Conservation (phyloP, 2,113 vertebrate species). For the Corynorhinus townsendii region DNA sequence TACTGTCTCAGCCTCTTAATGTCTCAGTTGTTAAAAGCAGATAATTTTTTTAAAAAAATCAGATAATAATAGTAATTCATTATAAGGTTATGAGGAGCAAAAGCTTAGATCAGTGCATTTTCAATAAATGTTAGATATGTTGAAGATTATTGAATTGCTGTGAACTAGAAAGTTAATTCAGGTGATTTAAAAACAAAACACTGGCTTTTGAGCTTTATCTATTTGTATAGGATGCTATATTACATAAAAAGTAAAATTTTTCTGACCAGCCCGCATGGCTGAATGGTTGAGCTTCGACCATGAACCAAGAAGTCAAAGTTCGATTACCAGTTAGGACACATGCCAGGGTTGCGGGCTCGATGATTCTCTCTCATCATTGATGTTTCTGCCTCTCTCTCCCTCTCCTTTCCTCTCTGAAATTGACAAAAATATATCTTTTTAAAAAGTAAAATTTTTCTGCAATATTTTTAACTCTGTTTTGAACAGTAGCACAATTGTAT, state of each 20-base stretch:
- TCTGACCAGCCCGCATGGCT: too few relatives aligned
- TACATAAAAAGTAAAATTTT: not conserved
- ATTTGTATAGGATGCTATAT: not conserved
- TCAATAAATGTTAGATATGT: not conserved
- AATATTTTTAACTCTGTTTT: not conserved
- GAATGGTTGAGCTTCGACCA: too few relatives aligned
- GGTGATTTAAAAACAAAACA: not conserved
- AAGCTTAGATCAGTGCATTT: not conserved
- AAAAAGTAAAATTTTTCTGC: not conserved
- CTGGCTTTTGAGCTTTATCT: not conserved
- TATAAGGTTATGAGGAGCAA: not conserved
- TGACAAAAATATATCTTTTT: not conserved
- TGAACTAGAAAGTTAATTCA: not conserved
- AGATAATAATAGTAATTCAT: not conserved
- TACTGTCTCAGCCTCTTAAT: not conserved
- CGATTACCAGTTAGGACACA: too few relatives aligned
- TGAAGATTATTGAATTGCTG: not conserved
- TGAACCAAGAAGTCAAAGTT: too few relatives aligned
- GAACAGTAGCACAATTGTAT: not conserved
- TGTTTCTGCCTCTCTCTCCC: too few relatives aligned
- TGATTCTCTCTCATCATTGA: too few relatives aligned
- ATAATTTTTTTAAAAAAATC: not conserved
- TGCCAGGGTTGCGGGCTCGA: too few relatives aligned
- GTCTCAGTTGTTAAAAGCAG: not conserved
- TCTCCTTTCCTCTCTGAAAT: too few relatives aligned